A percentile compares a stretch with the other conserved stretches of the same genome.
These are phyloP conservation scores for Hyphantria cunea DNA, from an alignment of 1,140 invertebrate species.

Conservation along the genomic window DNA sequence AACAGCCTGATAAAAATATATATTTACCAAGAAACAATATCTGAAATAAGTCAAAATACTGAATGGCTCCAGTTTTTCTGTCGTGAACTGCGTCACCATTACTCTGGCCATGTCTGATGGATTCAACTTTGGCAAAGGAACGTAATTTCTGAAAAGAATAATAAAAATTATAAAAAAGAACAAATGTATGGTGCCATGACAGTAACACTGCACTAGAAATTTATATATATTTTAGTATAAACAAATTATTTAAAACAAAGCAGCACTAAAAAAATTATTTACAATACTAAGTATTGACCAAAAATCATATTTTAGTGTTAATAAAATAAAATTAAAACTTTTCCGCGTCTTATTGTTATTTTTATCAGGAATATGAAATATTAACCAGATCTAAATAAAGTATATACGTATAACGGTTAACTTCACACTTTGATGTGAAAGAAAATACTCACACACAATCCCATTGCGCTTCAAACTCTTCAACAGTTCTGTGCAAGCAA, in stretches of 20 bases:
- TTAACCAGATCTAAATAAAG: too few relatives aligned
- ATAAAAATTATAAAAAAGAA: background rate
- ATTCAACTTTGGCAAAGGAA: conserved; percentile 54
- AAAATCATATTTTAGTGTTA: too few relatives aligned
- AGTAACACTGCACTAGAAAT: too few relatives aligned
- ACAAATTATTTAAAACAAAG: too few relatives aligned
- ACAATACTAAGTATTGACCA: too few relatives aligned
- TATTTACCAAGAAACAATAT: conserved; percentile 56
- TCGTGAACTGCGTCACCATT: conserved; percentile 59
- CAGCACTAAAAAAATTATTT: too few relatives aligned
- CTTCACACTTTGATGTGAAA: background rate
- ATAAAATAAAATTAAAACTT: too few relatives aligned
- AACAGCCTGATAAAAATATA: background rate
- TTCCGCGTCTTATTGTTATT: too few relatives aligned
- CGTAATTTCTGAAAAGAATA: conserved; percentile 40
- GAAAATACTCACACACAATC: conserved; percentile 35
- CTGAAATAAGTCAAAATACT: conserved; percentile 59
- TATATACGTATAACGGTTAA: too few relatives aligned
- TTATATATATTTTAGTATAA: too few relatives aligned
- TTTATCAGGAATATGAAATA: too few relatives aligned
- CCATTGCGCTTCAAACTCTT: conserved; percentile 37
- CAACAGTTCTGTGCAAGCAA: conserved; percentile 26
- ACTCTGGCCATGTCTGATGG: conserved; percentile 55
- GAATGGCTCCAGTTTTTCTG: conserved; percentile 54
- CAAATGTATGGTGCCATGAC: too few relatives aligned